phyloP scores from a whole-genome alignment of 2,797 vertebrate species.

The Hypotaenidia okinawae region DNA sequence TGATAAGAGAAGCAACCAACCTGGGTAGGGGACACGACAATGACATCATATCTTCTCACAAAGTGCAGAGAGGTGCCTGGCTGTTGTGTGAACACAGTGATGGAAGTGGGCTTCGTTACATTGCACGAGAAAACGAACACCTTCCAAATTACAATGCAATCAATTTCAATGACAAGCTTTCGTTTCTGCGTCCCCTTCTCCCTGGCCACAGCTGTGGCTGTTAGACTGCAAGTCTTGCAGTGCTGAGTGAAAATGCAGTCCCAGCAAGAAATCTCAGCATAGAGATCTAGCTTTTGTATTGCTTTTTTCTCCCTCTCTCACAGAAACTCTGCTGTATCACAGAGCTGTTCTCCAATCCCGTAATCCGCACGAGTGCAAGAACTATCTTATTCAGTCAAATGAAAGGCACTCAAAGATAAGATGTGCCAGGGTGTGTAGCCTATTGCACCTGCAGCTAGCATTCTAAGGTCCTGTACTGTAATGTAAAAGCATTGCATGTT shows the following conservation, averaged over 20 bases:
- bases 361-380: not conserved
- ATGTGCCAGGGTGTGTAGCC: not conserved
- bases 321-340: rapidly evolving
- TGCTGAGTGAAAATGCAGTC: rapidly evolving
- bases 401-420: not conserved
- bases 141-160: not conserved
- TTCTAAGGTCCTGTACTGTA: not conserved
- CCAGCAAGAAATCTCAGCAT: not conserved
- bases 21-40: not conserved
- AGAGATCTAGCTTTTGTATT: no score
- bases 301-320: not conserved
- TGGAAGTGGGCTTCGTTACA: not conserved
- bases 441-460: no score
- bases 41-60: not conserved
- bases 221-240: not conserved
- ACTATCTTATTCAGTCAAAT: rapidly evolving
- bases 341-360: not conserved
- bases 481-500: not conserved
- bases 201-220: not conserved
- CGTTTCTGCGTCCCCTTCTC: conserved; percentile 22
- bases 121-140: not conserved
- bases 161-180: not conserved
- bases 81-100: not conserved
- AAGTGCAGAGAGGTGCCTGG: conserved; percentile 19
- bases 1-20: not conserved